phyloP scores from a whole-genome alignment of 2,113 vertebrate genomes.

The Eulacestoma nigropectus region DNA sequence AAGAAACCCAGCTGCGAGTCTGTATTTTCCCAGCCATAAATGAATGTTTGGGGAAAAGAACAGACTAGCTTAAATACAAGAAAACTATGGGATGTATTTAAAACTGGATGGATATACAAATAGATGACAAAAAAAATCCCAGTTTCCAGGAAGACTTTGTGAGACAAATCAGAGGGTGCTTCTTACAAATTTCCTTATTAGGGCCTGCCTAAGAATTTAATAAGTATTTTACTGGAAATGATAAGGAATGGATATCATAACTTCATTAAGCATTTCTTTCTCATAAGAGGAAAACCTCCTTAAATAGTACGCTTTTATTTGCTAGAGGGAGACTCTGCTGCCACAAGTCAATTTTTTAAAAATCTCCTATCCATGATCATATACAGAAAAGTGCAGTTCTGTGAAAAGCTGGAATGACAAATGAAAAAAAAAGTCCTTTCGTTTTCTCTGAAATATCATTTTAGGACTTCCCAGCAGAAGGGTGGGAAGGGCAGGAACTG shows the following conservation, averaged over 20 bases:
- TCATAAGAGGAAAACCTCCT: background rate
- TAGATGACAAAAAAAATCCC: background rate
- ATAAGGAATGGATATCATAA: background rate
- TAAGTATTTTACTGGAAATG: background rate
- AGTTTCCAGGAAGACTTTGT: background rate
- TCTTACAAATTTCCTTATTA: background rate
- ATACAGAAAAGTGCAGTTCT: background rate
- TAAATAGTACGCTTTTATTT: background rate
- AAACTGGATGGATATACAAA: background rate
- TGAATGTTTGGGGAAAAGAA: background rate
- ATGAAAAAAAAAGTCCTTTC: background rate
- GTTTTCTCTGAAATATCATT: background rate
- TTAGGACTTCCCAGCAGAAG: background rate
- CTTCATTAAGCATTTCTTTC: background rate
- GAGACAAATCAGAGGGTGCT: background rate
- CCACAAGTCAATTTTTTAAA: rapidly evolving
- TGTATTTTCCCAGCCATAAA: background rate
- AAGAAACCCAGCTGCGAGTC: background rate
- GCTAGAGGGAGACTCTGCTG: background rate
- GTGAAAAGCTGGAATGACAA: background rate
- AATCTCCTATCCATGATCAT: background rate
- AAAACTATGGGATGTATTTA: background rate
- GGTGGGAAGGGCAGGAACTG: background rate
- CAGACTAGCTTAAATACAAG: background rate
- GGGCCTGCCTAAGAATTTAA: background rate